phyloP scores from a whole-genome alignment of 2,888 invertebrate species.

The Empis stercorea region DNA sequence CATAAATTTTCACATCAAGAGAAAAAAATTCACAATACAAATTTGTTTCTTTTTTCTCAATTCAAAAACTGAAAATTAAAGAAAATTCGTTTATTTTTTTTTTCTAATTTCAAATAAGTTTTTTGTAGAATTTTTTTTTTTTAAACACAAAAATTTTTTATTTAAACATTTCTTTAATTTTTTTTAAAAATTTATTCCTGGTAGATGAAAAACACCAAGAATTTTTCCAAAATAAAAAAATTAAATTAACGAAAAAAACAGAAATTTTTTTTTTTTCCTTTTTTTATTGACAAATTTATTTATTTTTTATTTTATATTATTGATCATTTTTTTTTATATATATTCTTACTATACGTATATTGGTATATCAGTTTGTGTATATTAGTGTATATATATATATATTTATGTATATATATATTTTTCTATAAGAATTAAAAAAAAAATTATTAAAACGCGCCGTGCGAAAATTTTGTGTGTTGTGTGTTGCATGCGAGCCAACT shows the following conservation, averaged over 20 bases:
- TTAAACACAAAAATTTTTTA: background rate
- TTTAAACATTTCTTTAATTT: too few species aligned
- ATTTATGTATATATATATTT: background rate
- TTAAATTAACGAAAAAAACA: too few species aligned
- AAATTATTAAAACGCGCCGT: constrained; percentile 25
- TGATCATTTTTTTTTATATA: background rate
- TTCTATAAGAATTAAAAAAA: constrained; percentile 1
- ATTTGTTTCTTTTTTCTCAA: background rate
- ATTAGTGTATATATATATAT: too few species aligned
- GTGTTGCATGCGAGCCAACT: constrained; percentile 36
- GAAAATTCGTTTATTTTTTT: background rate
- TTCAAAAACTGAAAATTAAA: too few species aligned
- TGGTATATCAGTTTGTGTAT: too few species aligned
- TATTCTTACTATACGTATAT: background rate
- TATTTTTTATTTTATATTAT: background rate
- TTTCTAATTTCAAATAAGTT: background rate
- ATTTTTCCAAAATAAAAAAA: too few species aligned
- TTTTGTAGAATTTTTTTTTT: too few species aligned
- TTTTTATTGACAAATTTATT: background rate
- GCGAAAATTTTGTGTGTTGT: constrained; percentile 32
- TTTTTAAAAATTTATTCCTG: too few species aligned
- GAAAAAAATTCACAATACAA: too few species aligned
- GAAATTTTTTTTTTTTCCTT: background rate
- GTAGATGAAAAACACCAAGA: too few species aligned
- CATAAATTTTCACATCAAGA: too few species aligned